Conservation (phyloP, 2,797 vertebrate genomes). For the Acipenser oxyrinchus region DNA sequence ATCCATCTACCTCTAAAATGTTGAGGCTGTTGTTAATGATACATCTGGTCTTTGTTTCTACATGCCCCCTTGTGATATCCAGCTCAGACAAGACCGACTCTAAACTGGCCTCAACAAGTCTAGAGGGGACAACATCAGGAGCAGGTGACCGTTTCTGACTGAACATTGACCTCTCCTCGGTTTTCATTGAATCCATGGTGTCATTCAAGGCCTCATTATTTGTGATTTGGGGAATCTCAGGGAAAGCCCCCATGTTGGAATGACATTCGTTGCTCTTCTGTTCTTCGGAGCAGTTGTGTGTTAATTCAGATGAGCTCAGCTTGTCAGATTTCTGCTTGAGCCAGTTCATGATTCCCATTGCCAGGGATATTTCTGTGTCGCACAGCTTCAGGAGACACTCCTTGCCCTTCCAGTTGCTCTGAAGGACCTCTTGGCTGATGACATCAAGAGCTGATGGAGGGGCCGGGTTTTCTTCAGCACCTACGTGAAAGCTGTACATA, state of each 20-base stretch:
- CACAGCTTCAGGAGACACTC: slow-evolving; percentile 76
- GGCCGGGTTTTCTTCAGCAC: slow-evolving; percentile 71
- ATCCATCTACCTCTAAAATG: slow-evolving; percentile 22
- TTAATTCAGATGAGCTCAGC: slow-evolving; percentile 10
- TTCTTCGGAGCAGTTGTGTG: background rate
- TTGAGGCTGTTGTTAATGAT: slow-evolving; percentile 30
- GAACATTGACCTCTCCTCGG: slow-evolving; percentile 8
- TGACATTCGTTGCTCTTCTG: background rate
- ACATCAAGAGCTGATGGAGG: slow-evolving; percentile 55
- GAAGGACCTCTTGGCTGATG: slow-evolving; percentile 60
- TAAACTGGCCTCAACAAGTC: slow-evolving; percentile 5
- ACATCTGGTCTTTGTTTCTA: slow-evolving; percentile 21
- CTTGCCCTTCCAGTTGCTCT: slow-evolving; percentile 73
- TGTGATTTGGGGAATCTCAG: slow-evolving; percentile 13
- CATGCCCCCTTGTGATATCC: background rate
- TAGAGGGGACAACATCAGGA: slow-evolving; percentile 6
- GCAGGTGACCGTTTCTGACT: slow-evolving; percentile 3
- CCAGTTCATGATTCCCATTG: slow-evolving; percentile 78
- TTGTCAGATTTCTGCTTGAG: slow-evolving; percentile 34
- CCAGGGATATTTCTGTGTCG: slow-evolving; percentile 69
- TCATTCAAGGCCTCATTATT: slow-evolving; percentile 2
- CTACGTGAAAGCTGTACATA: slow-evolving; percentile 73
- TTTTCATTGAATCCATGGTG: slow-evolving; percentile 1
- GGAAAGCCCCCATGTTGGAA: slow-evolving; percentile 14
- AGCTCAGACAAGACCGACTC: slow-evolving; percentile 17